Conservation (phyloP, 53 echinoderm and acorn worm genomes). For the Pentamera pediparva region DNA sequence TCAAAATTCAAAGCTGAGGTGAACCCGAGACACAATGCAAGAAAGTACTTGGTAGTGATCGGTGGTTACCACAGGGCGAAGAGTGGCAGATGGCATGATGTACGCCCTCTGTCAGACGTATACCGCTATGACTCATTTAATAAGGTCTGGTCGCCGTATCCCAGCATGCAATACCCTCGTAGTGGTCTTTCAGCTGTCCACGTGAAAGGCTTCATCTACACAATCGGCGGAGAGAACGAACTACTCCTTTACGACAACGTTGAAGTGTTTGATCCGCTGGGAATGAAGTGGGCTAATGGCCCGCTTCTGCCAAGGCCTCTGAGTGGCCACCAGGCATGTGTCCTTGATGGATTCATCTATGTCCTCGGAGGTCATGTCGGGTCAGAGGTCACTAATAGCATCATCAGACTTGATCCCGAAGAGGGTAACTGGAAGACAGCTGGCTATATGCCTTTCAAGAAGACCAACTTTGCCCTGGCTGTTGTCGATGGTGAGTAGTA, state of each 20-base stretch:
- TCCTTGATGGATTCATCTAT: conserved; percentile 64
- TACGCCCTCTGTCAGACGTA: conserved; percentile 40
- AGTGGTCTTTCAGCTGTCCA: conserved; percentile 59
- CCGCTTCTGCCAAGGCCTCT: conserved; percentile 54
- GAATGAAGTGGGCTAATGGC: conserved; percentile 57
- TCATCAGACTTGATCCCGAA: conserved; percentile 72
- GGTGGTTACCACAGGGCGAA: conserved; percentile 76
- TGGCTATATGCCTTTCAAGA: conserved; percentile 55
- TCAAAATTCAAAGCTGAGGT: conserved; percentile 15
- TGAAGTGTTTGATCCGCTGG: conserved; percentile 65
- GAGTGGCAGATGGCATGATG: conserved; percentile 68
- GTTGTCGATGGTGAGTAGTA: conserved; percentile 59
- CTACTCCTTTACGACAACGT: conserved; percentile 75
- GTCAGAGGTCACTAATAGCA: conserved; percentile 61
- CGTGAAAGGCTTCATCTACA: conserved; percentile 69
- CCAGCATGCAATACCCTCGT: conserved; percentile 66
- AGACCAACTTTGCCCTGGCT: conserved; percentile 67
- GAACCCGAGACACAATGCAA: conserved; percentile 62
- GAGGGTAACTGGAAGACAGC: conserved; percentile 52
- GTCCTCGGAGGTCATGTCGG: conserved; percentile 83
- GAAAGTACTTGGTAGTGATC: conserved; percentile 72
- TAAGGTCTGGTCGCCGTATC: conserved; percentile 58
- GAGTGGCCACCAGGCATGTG: conserved; percentile 77
- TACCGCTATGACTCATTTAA: conserved; percentile 80
- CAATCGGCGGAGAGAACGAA: conserved; percentile 86